Conservation (phyloP, 2,888 invertebrate genomes). For the Thymelicus acteon region DNA sequence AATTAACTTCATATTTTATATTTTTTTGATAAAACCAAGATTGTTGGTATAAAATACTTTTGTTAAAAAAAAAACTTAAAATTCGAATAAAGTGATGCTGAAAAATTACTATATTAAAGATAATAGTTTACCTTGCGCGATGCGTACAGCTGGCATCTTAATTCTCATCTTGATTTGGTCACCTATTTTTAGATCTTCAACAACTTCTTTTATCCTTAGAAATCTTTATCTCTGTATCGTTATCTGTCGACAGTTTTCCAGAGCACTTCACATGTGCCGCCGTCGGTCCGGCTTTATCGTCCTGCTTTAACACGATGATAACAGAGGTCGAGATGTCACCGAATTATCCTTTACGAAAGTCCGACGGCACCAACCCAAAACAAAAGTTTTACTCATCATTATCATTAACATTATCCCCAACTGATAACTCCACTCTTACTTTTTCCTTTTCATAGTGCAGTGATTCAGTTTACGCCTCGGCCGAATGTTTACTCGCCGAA, state of each 20-base stretch:
- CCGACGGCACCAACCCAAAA: slow-evolving; percentile 67
- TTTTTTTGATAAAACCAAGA: too few relatives aligned
- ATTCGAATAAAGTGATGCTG: background rate
- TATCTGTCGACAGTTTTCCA: slow-evolving; percentile 71
- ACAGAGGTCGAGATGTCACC: slow-evolving; percentile 68
- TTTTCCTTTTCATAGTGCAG: slow-evolving; percentile 80
- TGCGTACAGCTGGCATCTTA: slow-evolving; percentile 98
- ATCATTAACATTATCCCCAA: slow-evolving; percentile 58
- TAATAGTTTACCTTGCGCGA: slow-evolving; percentile 92
- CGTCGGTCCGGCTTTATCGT: slow-evolving; percentile 80
- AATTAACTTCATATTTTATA: too few relatives aligned
- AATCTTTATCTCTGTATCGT: slow-evolving; percentile 72
- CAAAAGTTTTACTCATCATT: slow-evolving; percentile 68
- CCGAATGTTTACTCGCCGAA: slow-evolving; percentile 66
- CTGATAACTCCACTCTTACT: slow-evolving; percentile 57
- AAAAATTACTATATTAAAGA: background rate
- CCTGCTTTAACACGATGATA: slow-evolving; percentile 71
- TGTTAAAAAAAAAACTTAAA: too few relatives aligned
- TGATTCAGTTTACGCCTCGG: slow-evolving; percentile 59
- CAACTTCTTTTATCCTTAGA: slow-evolving; percentile 71
- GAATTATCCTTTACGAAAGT: slow-evolving; percentile 63
- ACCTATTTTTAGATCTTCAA: slow-evolving; percentile 82
- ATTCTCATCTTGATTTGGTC: slow-evolving; percentile 95
- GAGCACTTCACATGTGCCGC: slow-evolving; percentile 80
- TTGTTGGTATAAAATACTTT: too few relatives aligned